These are phyloP conservation scores for Mylabris phalerata DNA, from an alignment of 1,140 invertebrate species.

Conservation along the genomic window DNA sequence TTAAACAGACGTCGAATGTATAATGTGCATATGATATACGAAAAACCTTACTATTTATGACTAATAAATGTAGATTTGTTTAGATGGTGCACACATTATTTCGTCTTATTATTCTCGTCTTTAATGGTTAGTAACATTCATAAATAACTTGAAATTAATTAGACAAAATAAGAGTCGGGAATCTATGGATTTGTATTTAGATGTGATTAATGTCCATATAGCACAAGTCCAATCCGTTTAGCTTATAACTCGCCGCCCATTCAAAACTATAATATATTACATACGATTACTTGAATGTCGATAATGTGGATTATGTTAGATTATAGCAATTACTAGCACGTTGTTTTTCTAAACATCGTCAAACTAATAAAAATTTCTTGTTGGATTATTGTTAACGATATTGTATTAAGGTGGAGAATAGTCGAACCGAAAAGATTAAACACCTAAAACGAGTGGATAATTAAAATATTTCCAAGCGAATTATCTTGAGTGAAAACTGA, in stretches of 20 bases:
- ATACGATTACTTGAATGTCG: constrained; percentile 15
- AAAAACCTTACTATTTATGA: constrained; percentile 17
- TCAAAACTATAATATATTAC: constrained; percentile 18
- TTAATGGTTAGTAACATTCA: too few species aligned
- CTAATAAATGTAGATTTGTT: constrained; percentile 16
- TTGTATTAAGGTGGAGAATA: neutral
- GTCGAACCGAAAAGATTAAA: constrained; percentile 4
- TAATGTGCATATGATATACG: constrained; percentile 9
- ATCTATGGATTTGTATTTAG: too few species aligned
- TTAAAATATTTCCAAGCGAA: constrained; percentile 12
- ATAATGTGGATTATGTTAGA: constrained; percentile 6
- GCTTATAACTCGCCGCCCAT: constrained; percentile 11
- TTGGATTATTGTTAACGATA: too few species aligned
- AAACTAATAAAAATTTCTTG: too few species aligned
- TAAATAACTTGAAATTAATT: too few species aligned
- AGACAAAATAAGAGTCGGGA: too few species aligned
- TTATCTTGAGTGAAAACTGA: constrained; percentile 2
- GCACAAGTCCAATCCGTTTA: constrained; percentile 5
- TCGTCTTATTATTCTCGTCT: too few species aligned
- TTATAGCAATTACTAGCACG: constrained; percentile 5
- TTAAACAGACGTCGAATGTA: constrained; percentile 16
- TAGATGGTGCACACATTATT: constrained; percentile 5
- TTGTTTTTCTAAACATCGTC: too few species aligned
- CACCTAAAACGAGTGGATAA: constrained; percentile 15
- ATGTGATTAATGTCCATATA: constrained; percentile 12